These are phyloP conservation scores for Clamator glandarius DNA, from an alignment of 2,797 vertebrate genomes.

Conservation along the genomic window DNA sequence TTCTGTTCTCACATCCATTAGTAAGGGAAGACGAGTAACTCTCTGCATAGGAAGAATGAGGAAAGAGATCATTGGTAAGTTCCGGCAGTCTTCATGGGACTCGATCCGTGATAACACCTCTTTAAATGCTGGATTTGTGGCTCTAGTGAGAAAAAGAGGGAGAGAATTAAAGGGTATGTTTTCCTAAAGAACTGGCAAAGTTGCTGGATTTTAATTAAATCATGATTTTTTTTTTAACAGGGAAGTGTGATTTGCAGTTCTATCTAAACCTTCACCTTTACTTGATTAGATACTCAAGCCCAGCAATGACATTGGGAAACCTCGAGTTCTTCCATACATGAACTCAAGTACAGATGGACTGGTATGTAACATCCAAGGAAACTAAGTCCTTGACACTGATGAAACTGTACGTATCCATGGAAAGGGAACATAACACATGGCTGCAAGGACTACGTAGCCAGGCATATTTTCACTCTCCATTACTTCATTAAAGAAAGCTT, in stretches of 20 bases:
- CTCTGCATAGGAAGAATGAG: constrained; percentile 99
- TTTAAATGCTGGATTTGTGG: constrained; percentile 89
- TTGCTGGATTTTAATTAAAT: not conserved
- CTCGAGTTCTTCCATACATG: accelerated
- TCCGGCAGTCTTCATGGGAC: constrained; percentile 90
- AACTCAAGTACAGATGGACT: accelerated
- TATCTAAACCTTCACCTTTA: not conserved
- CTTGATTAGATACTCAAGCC: not conserved
- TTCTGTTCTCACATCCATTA: constrained; percentile 91
- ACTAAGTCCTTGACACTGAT: not conserved
- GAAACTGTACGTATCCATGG: not conserved
- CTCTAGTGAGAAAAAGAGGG: constrained; percentile 68
- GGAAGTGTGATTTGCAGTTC: not conserved
- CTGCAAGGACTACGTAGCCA: not conserved
- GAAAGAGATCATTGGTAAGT: constrained; percentile 96
- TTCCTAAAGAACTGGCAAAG: not conserved
- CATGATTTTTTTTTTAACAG: not conserved
- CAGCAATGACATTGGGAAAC: not conserved
- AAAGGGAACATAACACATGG: accelerated
- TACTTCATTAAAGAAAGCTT: not conserved
- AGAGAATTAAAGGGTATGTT: accelerated
- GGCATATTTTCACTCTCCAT: accelerated
- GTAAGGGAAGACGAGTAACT: constrained; percentile 93
- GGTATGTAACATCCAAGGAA: accelerated
- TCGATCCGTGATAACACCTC: constrained; percentile 90